Conservation (phyloP, 2,113 vertebrate species). For the Leptosomus discolor region DNA sequence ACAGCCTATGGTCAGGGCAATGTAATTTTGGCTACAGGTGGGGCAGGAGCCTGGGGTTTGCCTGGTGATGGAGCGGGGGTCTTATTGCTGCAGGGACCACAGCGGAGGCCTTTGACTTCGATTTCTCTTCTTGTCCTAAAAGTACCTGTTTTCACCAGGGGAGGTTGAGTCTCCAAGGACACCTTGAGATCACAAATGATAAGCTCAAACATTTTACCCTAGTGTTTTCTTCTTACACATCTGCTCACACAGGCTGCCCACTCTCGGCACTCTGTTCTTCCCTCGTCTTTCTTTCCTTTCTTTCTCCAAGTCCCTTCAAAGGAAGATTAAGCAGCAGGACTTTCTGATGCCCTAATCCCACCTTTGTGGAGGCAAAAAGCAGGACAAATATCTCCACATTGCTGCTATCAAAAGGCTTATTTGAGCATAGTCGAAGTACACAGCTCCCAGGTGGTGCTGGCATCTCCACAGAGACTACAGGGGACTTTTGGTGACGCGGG, state of each 20-base stretch:
- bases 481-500: neutral
- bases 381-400: neutral
- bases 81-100: neutral
- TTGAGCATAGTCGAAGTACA: neutral
- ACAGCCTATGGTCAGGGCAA: too few relatives aligned
- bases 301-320: neutral
- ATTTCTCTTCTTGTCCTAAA: neutral
- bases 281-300: neutral
- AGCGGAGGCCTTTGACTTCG: accelerated
- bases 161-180: neutral
- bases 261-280: accelerated
- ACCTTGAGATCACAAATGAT: neutral
- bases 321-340: neutral
- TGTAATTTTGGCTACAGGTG: neutral
- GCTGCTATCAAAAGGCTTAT: neutral
- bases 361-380: neutral
- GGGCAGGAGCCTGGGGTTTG: neutral
- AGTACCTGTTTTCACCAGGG: neutral
- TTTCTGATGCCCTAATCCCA: neutral
- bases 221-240: neutral
- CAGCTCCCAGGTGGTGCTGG: neutral
- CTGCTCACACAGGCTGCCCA: neutral
- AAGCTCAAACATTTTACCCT: neutral
- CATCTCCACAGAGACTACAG: accelerated
- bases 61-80: neutral